Evolutionary conservation across 2,113 vertebrate genomes (phyloP).

Genomic region (Morone chrysops): DNA sequence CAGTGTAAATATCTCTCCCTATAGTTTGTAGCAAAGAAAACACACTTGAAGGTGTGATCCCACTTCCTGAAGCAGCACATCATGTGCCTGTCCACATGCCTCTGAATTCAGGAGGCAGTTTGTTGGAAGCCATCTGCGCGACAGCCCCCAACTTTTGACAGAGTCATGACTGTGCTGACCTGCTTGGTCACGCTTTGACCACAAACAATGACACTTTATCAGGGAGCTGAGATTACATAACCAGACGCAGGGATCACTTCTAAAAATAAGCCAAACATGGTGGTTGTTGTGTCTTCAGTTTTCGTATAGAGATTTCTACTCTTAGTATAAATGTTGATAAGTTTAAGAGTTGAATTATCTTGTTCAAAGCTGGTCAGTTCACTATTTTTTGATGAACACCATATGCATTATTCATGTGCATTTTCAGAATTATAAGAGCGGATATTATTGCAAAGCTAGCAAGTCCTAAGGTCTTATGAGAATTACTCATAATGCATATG

Average conservation of each 20-base stretch:
- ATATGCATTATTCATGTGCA: slow-evolving; percentile 8
- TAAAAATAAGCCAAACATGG: slow-evolving; percentile 21
- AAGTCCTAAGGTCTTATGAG: slow-evolving; percentile 50
- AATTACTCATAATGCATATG: slow-evolving; percentile 54
- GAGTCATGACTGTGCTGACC: slow-evolving; percentile 48
- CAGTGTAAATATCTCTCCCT: background rate
- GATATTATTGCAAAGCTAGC: slow-evolving; percentile 21
- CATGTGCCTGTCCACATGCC: slow-evolving; percentile 49
- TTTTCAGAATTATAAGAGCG: slow-evolving; percentile 68
- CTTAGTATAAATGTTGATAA: background rate
- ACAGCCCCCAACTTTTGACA: slow-evolving; percentile 53
- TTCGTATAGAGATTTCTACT: background rate
- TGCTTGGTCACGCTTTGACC: slow-evolving; percentile 43
- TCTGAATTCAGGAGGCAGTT: slow-evolving; percentile 2
- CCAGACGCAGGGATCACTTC: background rate
- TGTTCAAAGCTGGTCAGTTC: background rate
- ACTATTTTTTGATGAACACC: slow-evolving; percentile 40
- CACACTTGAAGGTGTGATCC: background rate
- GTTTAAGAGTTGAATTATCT: background rate
- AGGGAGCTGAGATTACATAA: slow-evolving; percentile 23
- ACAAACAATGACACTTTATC: slow-evolving; percentile 47
- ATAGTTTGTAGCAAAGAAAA: background rate
- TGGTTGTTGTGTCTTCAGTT: background rate
- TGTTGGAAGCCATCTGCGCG: background rate
- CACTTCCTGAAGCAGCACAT: slow-evolving; percentile 2